Evolutionary conservation across 2,113 vertebrate genomes (phyloP).

Genomic region (Globicephala melas): DNA sequence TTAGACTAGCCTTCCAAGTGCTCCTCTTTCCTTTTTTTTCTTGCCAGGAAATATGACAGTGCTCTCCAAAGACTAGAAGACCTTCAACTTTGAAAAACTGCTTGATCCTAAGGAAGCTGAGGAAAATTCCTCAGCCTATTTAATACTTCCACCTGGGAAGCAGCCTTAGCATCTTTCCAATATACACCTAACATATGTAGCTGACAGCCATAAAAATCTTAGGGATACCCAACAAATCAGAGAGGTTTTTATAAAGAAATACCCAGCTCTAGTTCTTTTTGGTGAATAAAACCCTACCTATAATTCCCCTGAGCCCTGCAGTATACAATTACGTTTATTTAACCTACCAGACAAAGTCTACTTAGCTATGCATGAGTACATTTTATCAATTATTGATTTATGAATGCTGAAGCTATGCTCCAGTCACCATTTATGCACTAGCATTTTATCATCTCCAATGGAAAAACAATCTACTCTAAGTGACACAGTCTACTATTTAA

Average conservation of each 20-base stretch:
- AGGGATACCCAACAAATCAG: slow-evolving; percentile 35
- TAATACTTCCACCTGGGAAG: background rate
- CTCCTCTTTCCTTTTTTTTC: background rate
- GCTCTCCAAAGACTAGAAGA: background rate
- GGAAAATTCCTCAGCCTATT: background rate
- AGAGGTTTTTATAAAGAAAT: slow-evolving; percentile 74
- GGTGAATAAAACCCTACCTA: slow-evolving; percentile 66
- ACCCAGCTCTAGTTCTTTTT: slow-evolving; percentile 67
- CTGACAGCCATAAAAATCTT: slow-evolving; percentile 56
- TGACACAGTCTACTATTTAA: slow-evolving; percentile 76
- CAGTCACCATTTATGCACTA: slow-evolving; percentile 74
- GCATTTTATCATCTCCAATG: slow-evolving; percentile 76
- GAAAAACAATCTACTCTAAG: slow-evolving; percentile 66
- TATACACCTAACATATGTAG: background rate
- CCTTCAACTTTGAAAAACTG: background rate
- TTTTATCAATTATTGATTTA: slow-evolving; percentile 83
- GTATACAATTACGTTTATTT: slow-evolving; percentile 77
- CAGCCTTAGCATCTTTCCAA: background rate
- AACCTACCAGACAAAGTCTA: slow-evolving; percentile 75
- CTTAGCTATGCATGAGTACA: slow-evolving; percentile 76
- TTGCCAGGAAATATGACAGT: background rate
- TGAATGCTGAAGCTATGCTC: slow-evolving; percentile 75
- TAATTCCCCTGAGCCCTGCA: slow-evolving; percentile 73
- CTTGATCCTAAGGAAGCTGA: background rate
- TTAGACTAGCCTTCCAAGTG: background rate